Evolutionary conservation across 1,140 invertebrate genomes (phyloP), one percentile per base, ranked within the genome.

Genomic region (Zaprionus vittiger): DNA sequence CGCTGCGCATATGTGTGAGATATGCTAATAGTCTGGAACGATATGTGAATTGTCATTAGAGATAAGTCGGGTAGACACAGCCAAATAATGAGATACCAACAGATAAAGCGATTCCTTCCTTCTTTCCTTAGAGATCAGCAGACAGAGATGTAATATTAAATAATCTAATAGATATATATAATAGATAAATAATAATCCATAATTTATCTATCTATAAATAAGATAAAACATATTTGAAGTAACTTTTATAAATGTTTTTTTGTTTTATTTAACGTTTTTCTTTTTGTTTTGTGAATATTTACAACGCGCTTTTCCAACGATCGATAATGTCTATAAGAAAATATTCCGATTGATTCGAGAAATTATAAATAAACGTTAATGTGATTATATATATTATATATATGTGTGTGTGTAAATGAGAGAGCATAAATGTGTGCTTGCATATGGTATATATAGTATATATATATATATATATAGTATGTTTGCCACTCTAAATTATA

Each of bases 231-330:
- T 34, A 11, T 34, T 11, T 28, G 26, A 28, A 28, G 26, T 24
- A 55, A 11, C 6, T 56, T 56, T 56, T 26, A 17, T 28, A 31
- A n/a, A 24, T 56, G 24, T 31, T 28, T 31, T 28, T 31, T 41
- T 34, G 34, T 61, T 77, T 77, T 77, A 73, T 77, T 73, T 67
- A 77, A 77, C 70, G 31, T 52, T 41, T 72, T 71, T 47, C 37
- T 66, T 73, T 37, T 38, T 17, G 41, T 47, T 47, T 47, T 47
- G 41, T 65, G 44, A 59, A 56, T 78, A 78, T 74, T 74, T 78
- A 78, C 76, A 78, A 68, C 47, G 47, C 70, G 75, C 75, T 68
- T 77, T 69, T 57, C 49, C 74, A 64, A 73, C 70, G 64, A 44
- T 44, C 24, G 24, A 31, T 14, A 64, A 65, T 44, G 22, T 68